Evolutionary conservation across 2,113 vertebrate species (phyloP), one percentile per base, ranked within the genome.

Genomic region (Nycticryphes semicollaris): DNA sequence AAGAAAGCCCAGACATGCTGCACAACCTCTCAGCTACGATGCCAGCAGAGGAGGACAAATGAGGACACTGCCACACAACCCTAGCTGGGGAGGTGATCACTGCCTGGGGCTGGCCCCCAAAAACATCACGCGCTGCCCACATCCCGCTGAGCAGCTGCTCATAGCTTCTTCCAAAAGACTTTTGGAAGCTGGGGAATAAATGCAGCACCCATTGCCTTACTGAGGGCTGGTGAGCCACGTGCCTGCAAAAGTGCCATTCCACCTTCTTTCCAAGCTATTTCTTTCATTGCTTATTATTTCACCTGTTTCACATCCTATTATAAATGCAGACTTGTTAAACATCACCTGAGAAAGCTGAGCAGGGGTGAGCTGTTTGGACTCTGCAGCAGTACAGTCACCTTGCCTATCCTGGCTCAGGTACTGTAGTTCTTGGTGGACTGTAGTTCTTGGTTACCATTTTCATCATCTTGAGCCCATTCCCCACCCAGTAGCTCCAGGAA

Each of bases 401-500:
- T 47, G 6, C 27, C 31, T 63, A 5, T 10, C 41, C 33, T 48
- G 47, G 30, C 24, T 70, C 8, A 7, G 54, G n/a, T 24, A 7
- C 30, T 45, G 67, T 37, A n/a, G 14, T 23, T 39, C 39, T 41
- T 11, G 37, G 45, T 18, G 12, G 31, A 14, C 16, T 63, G 22
- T 2, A 63, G 31, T 79, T 24, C 7, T 11, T 47, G 6, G 10
- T 59, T 63, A 37, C n/a, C 31, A 1, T 37, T 72, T 86, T 47
- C 30, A 37, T 30, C 0, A 0, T 14, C 30, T 6, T 19, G 43
- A 85, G 35, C 67, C 57, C 18, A 64, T 1, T 54, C 39, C 48
- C 14, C 23, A 16, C 17, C 62, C 62, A 56, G 39, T 3, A 68
- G 43, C 35, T 60, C 62, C 63, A 39, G 4, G 5, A 78, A 54